Evolutionary conservation across 2,113 vertebrate genomes (phyloP), one percentile per base, ranked within the genome.

Genomic region (Chloebia gouldiae): DNA sequence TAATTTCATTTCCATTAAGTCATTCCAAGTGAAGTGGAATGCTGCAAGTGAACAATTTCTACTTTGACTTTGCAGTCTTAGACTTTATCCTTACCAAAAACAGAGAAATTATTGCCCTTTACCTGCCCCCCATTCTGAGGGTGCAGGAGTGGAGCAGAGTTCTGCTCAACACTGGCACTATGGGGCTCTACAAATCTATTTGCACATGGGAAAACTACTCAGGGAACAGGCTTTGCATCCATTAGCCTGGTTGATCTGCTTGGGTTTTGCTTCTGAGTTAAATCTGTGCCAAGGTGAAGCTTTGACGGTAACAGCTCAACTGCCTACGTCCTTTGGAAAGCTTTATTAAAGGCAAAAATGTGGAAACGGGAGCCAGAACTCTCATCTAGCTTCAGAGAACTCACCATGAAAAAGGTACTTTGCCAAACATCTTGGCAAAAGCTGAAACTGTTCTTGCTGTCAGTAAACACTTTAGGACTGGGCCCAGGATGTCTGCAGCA

Each of bases 1-100:
- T 90, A 13, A 81, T 88, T 94, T 93, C 31, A 70, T 93, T 96
- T 92, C 51, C 57, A 93, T 82, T 96, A 90, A 93, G 86, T 80
- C 75, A 64, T 79, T 82, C 22, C 59, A 89, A 95, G 40, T 0
- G 0, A 86, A 89, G 70, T 42, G 23, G 49, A 81, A 75, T 25
- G 19, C 56, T 91, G 25, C 2, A 3, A 93, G 19, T 69, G 42
- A 92, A 60, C 16, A 51, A 53, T 33, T 66, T 76, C 70, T 93
- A 33, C 72, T 87, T 88, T 56, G 45, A 33, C 72, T 87, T 88
- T 56, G 45, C 71, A 95, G 45, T 33, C 17, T 50, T 72, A 87
- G 64, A 57, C 15, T 45, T 63, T 40, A 30, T 13, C 33, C 23
- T 93, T 12, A 40, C 59, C 28, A 69, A 90, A 94, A 35, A 37